Conservation (phyloP, 2,888 invertebrate genomes). For the Dryococelus australis region DNA sequence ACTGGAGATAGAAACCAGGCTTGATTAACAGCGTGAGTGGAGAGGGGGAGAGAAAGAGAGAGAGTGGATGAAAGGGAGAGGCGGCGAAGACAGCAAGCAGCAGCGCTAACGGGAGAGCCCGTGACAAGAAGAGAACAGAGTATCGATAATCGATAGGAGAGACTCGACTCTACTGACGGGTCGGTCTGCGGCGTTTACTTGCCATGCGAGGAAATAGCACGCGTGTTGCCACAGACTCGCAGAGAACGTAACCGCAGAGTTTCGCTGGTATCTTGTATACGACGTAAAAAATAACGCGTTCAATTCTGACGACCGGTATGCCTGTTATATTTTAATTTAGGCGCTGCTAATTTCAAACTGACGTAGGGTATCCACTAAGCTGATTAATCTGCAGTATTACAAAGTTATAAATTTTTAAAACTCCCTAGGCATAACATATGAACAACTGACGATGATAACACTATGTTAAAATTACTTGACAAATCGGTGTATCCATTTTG, state of each 20-base stretch:
- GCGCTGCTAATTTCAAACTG: no score
- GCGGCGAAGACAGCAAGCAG: neutral
- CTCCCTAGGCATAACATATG: no score
- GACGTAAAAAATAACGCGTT: no score
- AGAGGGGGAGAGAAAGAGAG: neutral
- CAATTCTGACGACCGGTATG: no score
- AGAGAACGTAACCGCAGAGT: neutral
- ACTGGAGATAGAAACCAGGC: slow-evolving; percentile 24
- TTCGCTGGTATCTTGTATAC: neutral
- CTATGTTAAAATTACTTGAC: no score
- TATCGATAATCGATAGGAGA: slow-evolving; percentile 20
- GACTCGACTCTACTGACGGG: neutral
- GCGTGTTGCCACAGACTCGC: neutral
- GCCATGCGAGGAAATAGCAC: neutral
- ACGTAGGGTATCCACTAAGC: no score
- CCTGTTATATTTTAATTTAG: no score
- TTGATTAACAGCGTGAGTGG: slow-evolving; percentile 4
- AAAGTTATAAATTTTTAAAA: no score
- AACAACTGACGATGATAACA: no score
- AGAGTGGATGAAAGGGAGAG: neutral
- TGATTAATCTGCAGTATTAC: no score
- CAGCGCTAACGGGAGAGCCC: neutral
- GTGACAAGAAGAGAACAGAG: slow-evolving; percentile 17
- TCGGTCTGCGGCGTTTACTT: neutral
- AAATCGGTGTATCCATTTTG: no score